Evolutionary conservation across 2,888 invertebrate genomes (phyloP), one percentile per base, ranked within the genome.

Genomic region (Spodoptera littoralis): DNA sequence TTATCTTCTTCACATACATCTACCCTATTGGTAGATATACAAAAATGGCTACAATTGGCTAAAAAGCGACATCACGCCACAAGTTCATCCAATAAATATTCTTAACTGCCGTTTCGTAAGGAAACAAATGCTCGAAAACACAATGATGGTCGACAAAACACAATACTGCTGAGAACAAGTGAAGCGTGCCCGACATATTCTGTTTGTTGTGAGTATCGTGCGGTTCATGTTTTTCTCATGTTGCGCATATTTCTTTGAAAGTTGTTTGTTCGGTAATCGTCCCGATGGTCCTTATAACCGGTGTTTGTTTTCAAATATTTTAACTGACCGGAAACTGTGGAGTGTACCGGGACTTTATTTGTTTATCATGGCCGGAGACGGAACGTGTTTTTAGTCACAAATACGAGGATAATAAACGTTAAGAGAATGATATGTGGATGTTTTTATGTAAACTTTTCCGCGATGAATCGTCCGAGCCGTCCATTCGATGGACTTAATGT

Each of bases 71-170:
- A 87, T 90, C 89, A 91, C 87, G 90, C 89, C 88, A 88, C 92
- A 92, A 94, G 92, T 94, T 93, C 89, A 88, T 86, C 88, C 92
- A 90, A 93, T 94, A 94, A 94, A 93, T 94, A 93, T 91, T 89
- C 91, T 88, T 91, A 94, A 94, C 93, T 93, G 92, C 93, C 90
- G 87, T 88, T 91, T 86, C 86, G 91, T 89, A 91, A 93, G 92
- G 92, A 93, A 93, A 91, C 91, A 90, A 93, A 92, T 90, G 91
- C 92, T 93, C 89, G 89, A 92, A 90, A 92, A 92, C 89, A 93
- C 91, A 91, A 90, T 91, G 92, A 92, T 90, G 88, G 89, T 85
- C 83, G 80, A 87, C 88, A 84, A 89, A 89, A 90, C 84, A 91
- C 92, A 92, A 92, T 92, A 92, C 90, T 90, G 90, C 85, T 86